A percentile compares a stretch with the other conserved stretches of the same genome.
Evolutionary conservation across 2,888 invertebrate genomes (phyloP).

Genomic region (Drosophila koepferae): DNA sequence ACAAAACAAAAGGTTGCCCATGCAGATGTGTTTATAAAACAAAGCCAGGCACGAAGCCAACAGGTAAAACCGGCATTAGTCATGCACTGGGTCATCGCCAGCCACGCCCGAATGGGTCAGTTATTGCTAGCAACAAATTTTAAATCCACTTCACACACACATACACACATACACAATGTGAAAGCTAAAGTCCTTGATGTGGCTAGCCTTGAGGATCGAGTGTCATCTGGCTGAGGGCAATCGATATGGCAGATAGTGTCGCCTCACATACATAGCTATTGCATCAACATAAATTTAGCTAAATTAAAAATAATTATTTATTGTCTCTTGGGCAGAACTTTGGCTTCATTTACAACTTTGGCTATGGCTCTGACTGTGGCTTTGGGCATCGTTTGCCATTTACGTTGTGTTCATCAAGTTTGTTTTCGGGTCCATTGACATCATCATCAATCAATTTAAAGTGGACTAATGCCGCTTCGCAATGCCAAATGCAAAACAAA

Average conservation of each 20-base stretch:
- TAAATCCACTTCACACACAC: constrained; percentile 38
- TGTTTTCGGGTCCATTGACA: constrained; percentile 30
- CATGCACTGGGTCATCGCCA: constrained; percentile 38
- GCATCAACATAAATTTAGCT: background rate
- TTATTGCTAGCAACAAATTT: constrained; percentile 53
- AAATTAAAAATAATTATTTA: constrained; percentile 36
- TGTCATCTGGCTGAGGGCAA: background rate
- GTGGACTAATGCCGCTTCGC: constrained; percentile 60
- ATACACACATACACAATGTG: too few species aligned
- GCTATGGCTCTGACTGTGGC: background rate
- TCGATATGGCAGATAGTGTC: background rate
- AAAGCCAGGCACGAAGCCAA: constrained; percentile 44
- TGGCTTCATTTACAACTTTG: background rate
- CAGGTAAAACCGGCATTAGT: constrained; percentile 58
- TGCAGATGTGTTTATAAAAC: constrained; percentile 42
- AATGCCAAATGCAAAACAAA: constrained; percentile 64
- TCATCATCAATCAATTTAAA: constrained; percentile 73
- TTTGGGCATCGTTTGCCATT: constrained; percentile 12
- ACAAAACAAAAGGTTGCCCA: constrained; percentile 64
- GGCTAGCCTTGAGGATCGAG: constrained; percentile 9
- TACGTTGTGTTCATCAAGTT: constrained; percentile 37
- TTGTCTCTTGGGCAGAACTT: constrained; percentile 13
- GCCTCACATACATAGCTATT: background rate
- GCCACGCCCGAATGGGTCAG: constrained; percentile 3
- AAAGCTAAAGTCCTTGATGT: too few species aligned